A percentile compares a stretch with the other conserved stretches of the same genome.
Conservation (phyloP, 2,888 invertebrate genomes). For the Dolomedes plantarius region DNA sequence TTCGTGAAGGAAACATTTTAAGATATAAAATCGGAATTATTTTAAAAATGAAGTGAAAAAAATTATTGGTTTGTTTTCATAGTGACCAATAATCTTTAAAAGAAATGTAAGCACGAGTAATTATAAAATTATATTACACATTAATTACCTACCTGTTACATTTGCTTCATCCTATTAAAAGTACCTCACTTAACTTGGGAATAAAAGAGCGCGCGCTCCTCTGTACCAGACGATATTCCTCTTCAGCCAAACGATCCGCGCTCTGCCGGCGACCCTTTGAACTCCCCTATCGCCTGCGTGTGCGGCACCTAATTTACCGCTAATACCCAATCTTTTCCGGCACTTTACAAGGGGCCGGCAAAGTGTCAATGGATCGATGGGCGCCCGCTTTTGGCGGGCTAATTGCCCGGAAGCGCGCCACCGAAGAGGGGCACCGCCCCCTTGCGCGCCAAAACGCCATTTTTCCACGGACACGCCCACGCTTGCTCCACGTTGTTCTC, state of each 20-base stretch:
- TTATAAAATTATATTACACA: too few relatives aligned
- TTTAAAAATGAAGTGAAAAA: too few relatives aligned
- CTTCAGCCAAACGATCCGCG: conserved; percentile 28
- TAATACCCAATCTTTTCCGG: conserved; percentile 62
- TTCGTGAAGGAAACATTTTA: too few relatives aligned
- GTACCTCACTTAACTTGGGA: neutral
- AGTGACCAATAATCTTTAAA: too few relatives aligned
- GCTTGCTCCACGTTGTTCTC: conserved; percentile 1
- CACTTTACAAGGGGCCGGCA: conserved; percentile 58
- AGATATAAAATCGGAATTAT: too few relatives aligned
- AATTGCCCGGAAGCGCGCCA: conserved; percentile 64
- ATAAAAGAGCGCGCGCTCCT: conserved; percentile 16
- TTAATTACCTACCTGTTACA: conserved; percentile 8
- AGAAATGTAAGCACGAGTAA: too few relatives aligned
- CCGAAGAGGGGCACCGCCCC: conserved; percentile 31
- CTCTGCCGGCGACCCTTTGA: conserved; percentile 60
- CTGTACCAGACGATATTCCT: conserved; percentile 14
- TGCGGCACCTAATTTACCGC: conserved; percentile 65
- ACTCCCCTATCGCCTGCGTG: conserved; percentile 53
- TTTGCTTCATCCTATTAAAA: neutral
- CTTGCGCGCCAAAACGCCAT: conserved; percentile 64
- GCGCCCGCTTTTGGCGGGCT: conserved; percentile 57
- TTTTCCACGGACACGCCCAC: conserved; percentile 42
- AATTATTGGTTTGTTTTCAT: too few relatives aligned
- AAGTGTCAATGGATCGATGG: conserved; percentile 67